Conservation (phyloP, 2,113 vertebrate species). For the Indicator indicator region DNA sequence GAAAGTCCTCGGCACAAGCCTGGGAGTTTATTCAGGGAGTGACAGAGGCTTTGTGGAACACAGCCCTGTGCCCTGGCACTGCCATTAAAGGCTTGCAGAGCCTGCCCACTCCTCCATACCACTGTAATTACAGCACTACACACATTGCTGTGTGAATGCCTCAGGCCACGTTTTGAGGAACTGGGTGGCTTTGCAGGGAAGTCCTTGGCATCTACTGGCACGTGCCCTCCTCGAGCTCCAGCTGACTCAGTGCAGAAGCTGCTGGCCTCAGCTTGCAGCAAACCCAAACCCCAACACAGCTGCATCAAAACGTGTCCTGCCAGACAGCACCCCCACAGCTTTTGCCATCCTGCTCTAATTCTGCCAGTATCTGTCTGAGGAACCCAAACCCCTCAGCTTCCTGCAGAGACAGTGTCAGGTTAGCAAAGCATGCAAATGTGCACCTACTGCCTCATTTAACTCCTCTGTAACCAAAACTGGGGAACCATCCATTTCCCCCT, state of each 20-base stretch:
- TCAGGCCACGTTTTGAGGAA: neutral
- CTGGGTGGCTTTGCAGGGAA: neutral
- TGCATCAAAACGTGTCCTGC: neutral
- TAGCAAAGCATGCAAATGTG: neutral
- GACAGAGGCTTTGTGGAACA: neutral
- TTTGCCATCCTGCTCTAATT: neutral
- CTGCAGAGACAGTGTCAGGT: neutral
- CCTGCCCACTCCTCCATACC: neutral
- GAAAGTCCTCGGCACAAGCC: accelerated
- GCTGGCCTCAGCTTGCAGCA: neutral
- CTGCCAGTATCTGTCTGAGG: accelerated
- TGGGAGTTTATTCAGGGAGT: neutral
- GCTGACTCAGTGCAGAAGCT: neutral
- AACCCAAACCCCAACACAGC: neutral
- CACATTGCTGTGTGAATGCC: neutral
- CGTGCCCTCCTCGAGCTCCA: neutral
- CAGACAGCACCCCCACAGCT: neutral
- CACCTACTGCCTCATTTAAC: neutral
- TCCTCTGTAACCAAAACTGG: accelerated
- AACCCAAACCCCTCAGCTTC: neutral
- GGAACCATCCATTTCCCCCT: neutral
- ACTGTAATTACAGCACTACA: neutral
- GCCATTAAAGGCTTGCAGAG: neutral
- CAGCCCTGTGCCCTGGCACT: neutral
- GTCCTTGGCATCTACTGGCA: neutral